These are phyloP conservation scores for Catocala fraxini DNA, from an alignment of 2,888 invertebrate species.

Conservation along the genomic window DNA sequence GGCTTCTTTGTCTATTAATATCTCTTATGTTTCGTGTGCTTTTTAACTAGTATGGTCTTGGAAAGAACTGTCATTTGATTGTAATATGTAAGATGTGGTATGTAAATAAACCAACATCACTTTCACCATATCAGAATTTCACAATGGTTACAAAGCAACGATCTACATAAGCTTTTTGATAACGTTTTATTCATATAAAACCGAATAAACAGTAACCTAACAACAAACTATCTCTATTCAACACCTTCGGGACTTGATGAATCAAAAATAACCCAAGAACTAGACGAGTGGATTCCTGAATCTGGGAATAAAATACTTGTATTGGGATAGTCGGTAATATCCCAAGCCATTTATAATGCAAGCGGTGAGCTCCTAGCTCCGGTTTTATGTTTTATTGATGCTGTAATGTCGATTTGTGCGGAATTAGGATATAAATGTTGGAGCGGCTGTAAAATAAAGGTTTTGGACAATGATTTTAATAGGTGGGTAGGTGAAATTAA, in stretches of 20 bases:
- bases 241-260: background rate
- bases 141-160: too few species aligned
- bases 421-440: conserved; percentile 19
- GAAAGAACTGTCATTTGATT: too few species aligned
- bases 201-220: background rate
- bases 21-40: too few species aligned
- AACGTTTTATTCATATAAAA: too few species aligned
- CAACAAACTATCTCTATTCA: background rate
- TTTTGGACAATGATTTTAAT: conserved; percentile 12
- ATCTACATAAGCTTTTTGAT: too few species aligned
- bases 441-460: conserved; percentile 5
- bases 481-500: conserved; percentile 2
- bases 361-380: conserved; percentile 63
- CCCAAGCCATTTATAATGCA: conserved; percentile 77
- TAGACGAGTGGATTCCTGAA: conserved; percentile 40
- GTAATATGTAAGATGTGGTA: too few species aligned
- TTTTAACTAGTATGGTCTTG: too few species aligned
- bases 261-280: conserved; percentile 3
- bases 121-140: too few species aligned
- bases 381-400: conserved; percentile 26
- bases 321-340: conserved; percentile 64
- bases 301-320: conserved; percentile 66
- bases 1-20: too few species aligned
- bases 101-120: too few species aligned
- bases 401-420: conserved; percentile 11